A percentile compares a stretch with the other conserved stretches of the same genome.
phyloP scores from a whole-genome alignment of 2,797 vertebrate species.

The Percopsis omiscomaycus region DNA sequence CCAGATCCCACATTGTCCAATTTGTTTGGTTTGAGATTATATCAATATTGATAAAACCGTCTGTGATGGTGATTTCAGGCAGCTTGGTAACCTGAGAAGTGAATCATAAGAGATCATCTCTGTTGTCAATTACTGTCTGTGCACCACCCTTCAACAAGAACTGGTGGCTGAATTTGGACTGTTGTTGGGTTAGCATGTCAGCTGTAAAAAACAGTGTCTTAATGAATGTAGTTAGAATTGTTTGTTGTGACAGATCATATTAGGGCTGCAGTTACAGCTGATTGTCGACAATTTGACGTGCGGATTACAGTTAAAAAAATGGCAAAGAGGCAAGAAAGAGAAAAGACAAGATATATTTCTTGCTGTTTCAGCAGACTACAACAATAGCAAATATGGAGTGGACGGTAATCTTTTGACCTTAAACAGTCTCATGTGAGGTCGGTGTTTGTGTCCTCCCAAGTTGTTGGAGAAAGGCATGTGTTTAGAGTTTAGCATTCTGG shows the following conservation, averaged over 20 bases:
- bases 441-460: background rate
- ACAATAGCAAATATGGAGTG: background rate
- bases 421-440: background rate
- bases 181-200: too few relatives aligned
- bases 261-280: too few relatives aligned
- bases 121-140: slow-evolving; percentile 19
- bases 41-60: slow-evolving; percentile 67
- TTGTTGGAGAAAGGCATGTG: slow-evolving; percentile 1
- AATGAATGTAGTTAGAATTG: too few relatives aligned
- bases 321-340: too few relatives aligned
- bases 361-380: background rate
- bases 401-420: background rate
- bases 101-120: slow-evolving; percentile 21
- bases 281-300: too few relatives aligned
- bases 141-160: too few relatives aligned
- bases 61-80: slow-evolving; percentile 47
- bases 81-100: slow-evolving; percentile 45
- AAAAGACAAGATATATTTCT: too few relatives aligned
- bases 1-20: too few relatives aligned
- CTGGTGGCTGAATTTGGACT: too few relatives aligned
- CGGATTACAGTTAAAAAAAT: too few relatives aligned
- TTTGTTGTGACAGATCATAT: too few relatives aligned
- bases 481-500: slow-evolving; percentile 19
- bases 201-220: too few relatives aligned
- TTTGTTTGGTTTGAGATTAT: slow-evolving; percentile 62